Base-by-base conservation (phyloP, 2,113 vertebrate genomes). In the Chitala chitala region DNA sequence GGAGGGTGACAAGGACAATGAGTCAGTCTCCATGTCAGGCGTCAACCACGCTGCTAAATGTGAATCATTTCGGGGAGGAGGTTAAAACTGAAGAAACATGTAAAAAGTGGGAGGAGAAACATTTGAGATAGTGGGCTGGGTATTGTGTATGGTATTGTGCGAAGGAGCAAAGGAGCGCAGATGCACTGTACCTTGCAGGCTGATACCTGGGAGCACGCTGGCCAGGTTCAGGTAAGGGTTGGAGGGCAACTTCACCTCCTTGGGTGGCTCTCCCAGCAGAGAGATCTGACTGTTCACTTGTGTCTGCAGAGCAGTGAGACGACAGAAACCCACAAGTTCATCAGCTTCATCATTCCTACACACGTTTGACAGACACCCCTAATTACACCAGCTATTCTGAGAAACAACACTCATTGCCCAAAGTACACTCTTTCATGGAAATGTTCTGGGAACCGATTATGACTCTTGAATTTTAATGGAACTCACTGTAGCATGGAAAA, bases 221-320 rank as follows among this genome's bases (percentile, higher is more conserved):
- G 95, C 96, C 87, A 98, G 76, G 81, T 98, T 97, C 85, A 99
- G 86, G 82, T 99, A 99, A 0, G 97, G 96, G 82, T 98, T 99
- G 65, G 93, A 97, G 73, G 96, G 96, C 10, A 98, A 91, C 22
- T 93, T 89, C 24, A 98, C 92, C 81, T 99, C 97, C 85, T 94
- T 96, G 0, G 97, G 97, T n/a, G 97, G 96, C 3, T 98, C 95
- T 53, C 97, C 97, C 74, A 99, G 81, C 46, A 99, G 88, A 3
- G 96, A 99, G 26, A 91, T 93, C 82, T 97, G 95, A 71, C 87
- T 93, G 72, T 87, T 88, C 73, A 82, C 79, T 31, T 86, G 80
- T 77, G 80, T 81, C 95, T 99, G 63, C 6, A 26, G 55, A 81
- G 78, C 68, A 8, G 59, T 1, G 76, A 29, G 13, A 0, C 66